Evolutionary conservation across 2,888 invertebrate species (phyloP).

Genomic region (Seladonia tumulorum): DNA sequence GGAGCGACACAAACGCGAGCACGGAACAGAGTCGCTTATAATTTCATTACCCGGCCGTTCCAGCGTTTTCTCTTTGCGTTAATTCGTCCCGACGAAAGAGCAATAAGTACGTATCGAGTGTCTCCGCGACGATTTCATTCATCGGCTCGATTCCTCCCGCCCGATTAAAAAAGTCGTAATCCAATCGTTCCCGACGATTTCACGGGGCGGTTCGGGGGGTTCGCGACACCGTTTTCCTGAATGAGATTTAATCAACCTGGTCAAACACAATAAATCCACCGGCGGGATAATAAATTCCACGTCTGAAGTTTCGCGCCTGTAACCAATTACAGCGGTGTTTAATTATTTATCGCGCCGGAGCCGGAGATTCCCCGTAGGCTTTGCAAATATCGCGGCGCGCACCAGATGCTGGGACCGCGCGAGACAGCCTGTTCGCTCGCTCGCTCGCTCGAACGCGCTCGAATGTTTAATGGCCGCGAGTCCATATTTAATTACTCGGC

Average conservation of each 20-base stretch:
- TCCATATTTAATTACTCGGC: conserved; percentile 59
- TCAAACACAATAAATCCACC: conserved; percentile 51
- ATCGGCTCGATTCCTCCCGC: conserved; percentile 2
- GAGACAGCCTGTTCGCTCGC: conserved; percentile 25
- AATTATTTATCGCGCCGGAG: conserved; percentile 57
- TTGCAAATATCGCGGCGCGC: conserved; percentile 58
- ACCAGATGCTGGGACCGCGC: conserved; percentile 49
- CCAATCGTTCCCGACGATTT: conserved; percentile 23
- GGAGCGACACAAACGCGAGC: background rate
- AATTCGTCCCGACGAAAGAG: background rate
- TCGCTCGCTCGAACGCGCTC: background rate
- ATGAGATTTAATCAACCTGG: conserved; percentile 55
- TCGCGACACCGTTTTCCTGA: conserved; percentile 30
- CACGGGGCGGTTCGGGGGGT: background rate
- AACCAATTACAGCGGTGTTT: conserved; percentile 57
- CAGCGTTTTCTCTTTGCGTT: background rate
- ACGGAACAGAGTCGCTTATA: background rate
- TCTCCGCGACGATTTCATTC: conserved; percentile 25
- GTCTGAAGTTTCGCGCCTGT: conserved; percentile 54
- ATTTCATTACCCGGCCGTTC: background rate
- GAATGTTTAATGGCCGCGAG: conserved; percentile 49
- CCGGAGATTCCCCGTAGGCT: conserved; percentile 60
- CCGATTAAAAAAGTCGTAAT: conserved; percentile 45
- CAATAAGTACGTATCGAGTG: background rate
- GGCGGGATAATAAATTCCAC: conserved; percentile 50